Evolutionary conservation across 1,140 invertebrate species (phyloP), one percentile per base, ranked within the genome.

Genomic region (Orussus abietinus): DNA sequence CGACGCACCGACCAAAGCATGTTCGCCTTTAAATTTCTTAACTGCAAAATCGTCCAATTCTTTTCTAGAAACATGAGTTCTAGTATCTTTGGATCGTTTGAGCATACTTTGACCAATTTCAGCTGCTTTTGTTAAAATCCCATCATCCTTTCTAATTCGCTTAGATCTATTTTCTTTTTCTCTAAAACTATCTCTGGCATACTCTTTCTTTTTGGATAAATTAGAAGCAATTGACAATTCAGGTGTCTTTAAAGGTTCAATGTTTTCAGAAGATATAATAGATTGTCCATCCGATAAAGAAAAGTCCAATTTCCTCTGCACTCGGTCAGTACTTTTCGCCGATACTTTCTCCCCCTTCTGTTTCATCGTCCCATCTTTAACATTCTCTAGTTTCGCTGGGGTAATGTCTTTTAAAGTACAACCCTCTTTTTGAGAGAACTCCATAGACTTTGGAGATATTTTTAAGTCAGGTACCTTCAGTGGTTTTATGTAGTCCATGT

Each of bases 141-240:
- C 52, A 10, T 70, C 68, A 36, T 69, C 65, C 14, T 62, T 66
- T 47, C 63, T 68, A 5, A 64, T 55, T 45, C 64, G 62, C 44
- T 74, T 74, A 1, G 62, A 60, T 35, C 63, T 57, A 35, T 72
- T 72, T 42, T 72, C 69, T 20, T 71, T 72, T 38, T 72, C 71
- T 34, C 61, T 61, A 1, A 65, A 69, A 42, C 37, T 65, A 19
- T 72, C 69, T 39, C 63, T 56, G n/a, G 53, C 42, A n/a, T 61
- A 50, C 33, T 67, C 66, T 31, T 72, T 69, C 17, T 74, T 71
- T 15, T 67, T 72, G 4, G 44, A 51, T 3, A 63, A 51, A 59
- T 49, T 60, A 42, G 58, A 60, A 6, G 45, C 45, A 35, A 69
- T 64, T 2, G 60, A 59, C 21, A 68, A 44, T 47, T 72, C 66